phyloP scores from a whole-genome alignment of 1,140 invertebrate species.

The Acyrthosiphon pisum region DNA sequence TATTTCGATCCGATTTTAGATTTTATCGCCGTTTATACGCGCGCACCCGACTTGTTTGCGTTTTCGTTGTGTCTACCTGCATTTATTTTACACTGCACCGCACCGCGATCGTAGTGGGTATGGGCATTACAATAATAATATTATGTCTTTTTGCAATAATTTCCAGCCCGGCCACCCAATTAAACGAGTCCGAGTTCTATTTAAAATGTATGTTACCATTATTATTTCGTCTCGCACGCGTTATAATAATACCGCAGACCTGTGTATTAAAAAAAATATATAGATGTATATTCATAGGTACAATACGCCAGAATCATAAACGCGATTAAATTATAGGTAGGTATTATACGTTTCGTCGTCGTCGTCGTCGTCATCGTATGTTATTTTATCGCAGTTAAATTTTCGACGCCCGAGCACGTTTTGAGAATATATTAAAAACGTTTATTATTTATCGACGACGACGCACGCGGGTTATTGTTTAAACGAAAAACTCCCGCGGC shows the following conservation, averaged over 20 bases:
- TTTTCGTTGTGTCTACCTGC: neutral
- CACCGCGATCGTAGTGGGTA: neutral
- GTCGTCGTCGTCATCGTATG: neutral
- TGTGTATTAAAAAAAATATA: too few species aligned
- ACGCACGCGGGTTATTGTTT: neutral
- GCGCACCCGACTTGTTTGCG: neutral
- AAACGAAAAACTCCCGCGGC: neutral
- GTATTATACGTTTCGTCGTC: neutral
- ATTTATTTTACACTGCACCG: too few species aligned
- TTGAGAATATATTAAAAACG: neutral
- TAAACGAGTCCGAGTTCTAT: neutral
- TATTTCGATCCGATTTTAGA: conserved; percentile 14
- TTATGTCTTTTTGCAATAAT: neutral
- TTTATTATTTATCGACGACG: neutral
- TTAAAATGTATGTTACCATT: neutral
- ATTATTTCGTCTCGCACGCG: neutral
- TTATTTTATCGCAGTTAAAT: conserved; percentile 2
- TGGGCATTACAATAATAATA: neutral
- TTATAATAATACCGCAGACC: neutral
- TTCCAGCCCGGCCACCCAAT: neutral
- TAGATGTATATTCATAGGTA: neutral
- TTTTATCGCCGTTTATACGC: neutral
- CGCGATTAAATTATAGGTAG: neutral
- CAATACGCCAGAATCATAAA: neutral
- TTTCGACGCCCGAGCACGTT: neutral